Conservation (phyloP, 2,888 invertebrate species). For the Augochlorella aurata region DNA sequence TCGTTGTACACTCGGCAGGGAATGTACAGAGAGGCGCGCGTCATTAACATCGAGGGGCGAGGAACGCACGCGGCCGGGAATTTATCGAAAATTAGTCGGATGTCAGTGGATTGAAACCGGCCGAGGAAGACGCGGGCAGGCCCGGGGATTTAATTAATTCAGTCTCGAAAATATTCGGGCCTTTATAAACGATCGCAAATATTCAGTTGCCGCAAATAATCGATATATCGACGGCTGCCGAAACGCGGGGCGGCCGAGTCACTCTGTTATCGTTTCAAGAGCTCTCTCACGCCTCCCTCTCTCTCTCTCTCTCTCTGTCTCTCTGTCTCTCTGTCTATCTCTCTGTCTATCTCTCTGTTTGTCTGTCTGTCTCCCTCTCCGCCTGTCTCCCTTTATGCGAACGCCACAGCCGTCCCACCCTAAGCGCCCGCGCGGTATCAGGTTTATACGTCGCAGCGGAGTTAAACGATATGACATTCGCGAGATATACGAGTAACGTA, state of each 20-base stretch:
- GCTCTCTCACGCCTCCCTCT: too few species aligned
- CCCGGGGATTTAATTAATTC: conserved; percentile 34
- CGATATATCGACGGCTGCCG: background rate
- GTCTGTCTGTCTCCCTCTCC: too few species aligned
- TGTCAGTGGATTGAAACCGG: conserved; percentile 30
- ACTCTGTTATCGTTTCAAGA: background rate
- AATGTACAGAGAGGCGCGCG: conserved; percentile 24
- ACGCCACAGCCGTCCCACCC: too few species aligned
- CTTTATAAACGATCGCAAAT: background rate
- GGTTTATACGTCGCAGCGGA: background rate
- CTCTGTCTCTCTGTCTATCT: too few species aligned
- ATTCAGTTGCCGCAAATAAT: background rate
- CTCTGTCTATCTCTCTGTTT: too few species aligned
- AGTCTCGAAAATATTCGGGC: background rate
- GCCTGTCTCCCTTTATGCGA: too few species aligned
- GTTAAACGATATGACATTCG: conserved; percentile 26
- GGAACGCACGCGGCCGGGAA: conserved; percentile 28
- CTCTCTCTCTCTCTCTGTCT: too few species aligned
- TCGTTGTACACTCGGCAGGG: conserved; percentile 19
- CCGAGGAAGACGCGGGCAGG: background rate
- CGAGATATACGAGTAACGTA: conserved; percentile 43
- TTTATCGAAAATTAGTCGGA: conserved; percentile 45
- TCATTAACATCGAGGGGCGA: conserved; percentile 18
- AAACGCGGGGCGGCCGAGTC: too few species aligned
- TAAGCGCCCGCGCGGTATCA: background rate